A percentile compares a stretch with the other conserved stretches of the same genome.
These are phyloP conservation scores for Trichopria drosophilae DNA, from an alignment of 2,888 invertebrate species.

Conservation along the genomic window DNA sequence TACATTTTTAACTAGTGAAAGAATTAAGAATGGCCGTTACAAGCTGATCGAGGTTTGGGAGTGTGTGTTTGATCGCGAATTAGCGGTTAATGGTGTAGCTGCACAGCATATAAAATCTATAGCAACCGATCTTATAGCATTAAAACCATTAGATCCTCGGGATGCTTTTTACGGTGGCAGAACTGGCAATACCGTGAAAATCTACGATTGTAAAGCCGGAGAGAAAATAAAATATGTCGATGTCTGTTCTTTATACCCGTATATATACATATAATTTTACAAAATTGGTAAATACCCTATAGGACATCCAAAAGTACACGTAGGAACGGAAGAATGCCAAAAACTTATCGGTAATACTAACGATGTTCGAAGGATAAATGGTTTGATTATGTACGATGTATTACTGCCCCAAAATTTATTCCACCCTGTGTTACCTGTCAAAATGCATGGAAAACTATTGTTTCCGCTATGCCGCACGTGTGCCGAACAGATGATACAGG, in stretches of 20 bases:
- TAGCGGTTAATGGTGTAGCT: too few species aligned
- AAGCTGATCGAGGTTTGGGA: constrained; percentile 5
- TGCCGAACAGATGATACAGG: constrained; percentile 37
- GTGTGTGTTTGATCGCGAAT: constrained; percentile 2
- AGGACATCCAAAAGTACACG: constrained; percentile 40
- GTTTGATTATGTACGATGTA: constrained; percentile 37
- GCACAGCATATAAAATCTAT: too few species aligned
- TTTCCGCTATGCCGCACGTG: constrained; percentile 50
- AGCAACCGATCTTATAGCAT: too few species aligned
- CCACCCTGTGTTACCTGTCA: constrained; percentile 45
- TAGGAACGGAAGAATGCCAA: constrained; percentile 32
- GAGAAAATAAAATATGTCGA: constrained; percentile 18
- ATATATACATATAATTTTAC: constrained; percentile 36
- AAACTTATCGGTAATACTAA: constrained; percentile 17
- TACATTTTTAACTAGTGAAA: neutral
- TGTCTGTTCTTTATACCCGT: constrained; percentile 12
- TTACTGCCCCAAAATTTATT: constrained; percentile 38
- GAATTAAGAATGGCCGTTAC: too few species aligned
- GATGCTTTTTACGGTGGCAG: constrained; percentile 13
- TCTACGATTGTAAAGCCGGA: neutral
- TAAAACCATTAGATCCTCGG: constrained; percentile 1
- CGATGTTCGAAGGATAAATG: constrained; percentile 30
- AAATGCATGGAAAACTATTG: constrained; percentile 43
- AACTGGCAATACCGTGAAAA: constrained; percentile 1
- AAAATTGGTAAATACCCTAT: constrained; percentile 41